Conservation (phyloP, 2,113 vertebrate species). For the Chascanopsetta lugubris region DNA sequence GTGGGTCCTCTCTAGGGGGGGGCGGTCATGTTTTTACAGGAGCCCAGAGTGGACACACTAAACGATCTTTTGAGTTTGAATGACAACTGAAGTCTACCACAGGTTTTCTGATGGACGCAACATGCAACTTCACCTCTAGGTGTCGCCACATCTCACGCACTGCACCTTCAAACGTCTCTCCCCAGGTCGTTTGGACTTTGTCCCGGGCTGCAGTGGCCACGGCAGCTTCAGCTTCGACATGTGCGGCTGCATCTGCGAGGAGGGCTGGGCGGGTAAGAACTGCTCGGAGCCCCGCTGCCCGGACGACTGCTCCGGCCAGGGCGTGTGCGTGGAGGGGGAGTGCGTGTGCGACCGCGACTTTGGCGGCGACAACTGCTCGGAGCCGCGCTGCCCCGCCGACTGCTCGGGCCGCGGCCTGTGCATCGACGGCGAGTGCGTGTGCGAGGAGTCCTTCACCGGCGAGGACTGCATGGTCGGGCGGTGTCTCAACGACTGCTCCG, state of each 20-base stretch:
- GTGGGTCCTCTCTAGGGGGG: too few relatives aligned
- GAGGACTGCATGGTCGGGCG: constrained; percentile 89
- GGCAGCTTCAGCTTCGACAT: constrained; percentile 94
- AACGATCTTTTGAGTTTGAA: too few relatives aligned
- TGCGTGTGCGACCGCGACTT: constrained; percentile 94
- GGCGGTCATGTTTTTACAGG: too few relatives aligned
- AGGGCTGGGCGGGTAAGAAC: constrained; percentile 95
- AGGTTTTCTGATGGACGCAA: too few relatives aligned
- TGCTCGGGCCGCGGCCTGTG: constrained; percentile 92
- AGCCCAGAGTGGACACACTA: too few relatives aligned
- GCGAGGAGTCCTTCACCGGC: constrained; percentile 90
- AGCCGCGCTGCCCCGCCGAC: constrained; percentile 87
- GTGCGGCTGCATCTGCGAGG: constrained; percentile 92
- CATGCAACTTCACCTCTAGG: too few relatives aligned
- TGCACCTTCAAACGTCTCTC: too few relatives aligned
- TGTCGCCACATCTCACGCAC: too few relatives aligned
- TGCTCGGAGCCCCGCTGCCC: constrained; percentile 92
- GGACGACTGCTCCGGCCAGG: constrained; percentile 90
- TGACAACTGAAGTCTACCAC: too few relatives aligned
- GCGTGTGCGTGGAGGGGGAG: constrained; percentile 91
- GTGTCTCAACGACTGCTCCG: constrained; percentile 92
- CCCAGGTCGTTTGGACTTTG: constrained; percentile 90
- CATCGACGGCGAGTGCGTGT: constrained; percentile 93
- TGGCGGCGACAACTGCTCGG: constrained; percentile 91
- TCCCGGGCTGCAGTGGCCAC: constrained; percentile 91